Percentiles rank a stretch among this genome's conserved stretches.
phyloP scores from a whole-genome alignment of 1,140 invertebrate species.

The Zaprionus inermis region DNA sequence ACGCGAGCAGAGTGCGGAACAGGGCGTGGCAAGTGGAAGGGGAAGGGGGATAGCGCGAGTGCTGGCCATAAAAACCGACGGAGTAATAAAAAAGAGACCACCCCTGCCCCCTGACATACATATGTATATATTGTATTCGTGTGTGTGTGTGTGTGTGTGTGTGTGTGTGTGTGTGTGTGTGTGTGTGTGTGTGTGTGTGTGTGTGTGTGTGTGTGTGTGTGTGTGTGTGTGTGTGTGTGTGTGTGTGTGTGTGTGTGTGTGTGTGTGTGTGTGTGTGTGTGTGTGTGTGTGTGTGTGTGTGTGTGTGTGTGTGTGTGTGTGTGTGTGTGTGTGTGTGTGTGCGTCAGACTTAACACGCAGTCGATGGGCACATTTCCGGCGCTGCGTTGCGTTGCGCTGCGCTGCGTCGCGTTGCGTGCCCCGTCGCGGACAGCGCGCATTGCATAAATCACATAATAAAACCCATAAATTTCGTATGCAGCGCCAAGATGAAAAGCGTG shows the following conservation, averaged over 20 bases:
- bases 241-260: slow-evolving; percentile 61
- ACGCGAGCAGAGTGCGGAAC: slow-evolving; percentile 24
- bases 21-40: background rate
- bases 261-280: slow-evolving; percentile 61
- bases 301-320: slow-evolving; percentile 59
- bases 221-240: slow-evolving; percentile 59
- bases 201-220: slow-evolving; percentile 59
- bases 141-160: slow-evolving; percentile 60
- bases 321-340: slow-evolving; percentile 60
- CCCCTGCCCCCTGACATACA: slow-evolving; percentile 3
- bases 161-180: slow-evolving; percentile 61
- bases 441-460: slow-evolving; percentile 82
- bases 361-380: slow-evolving; percentile 79
- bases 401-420: slow-evolving; percentile 50
- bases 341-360: slow-evolving; percentile 75
- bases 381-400: slow-evolving; percentile 44
- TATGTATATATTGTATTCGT: slow-evolving; percentile 20
- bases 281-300: slow-evolving; percentile 61
- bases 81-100: slow-evolving; percentile 56
- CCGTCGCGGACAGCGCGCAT: slow-evolving; percentile 51
- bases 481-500: slow-evolving; percentile 60
- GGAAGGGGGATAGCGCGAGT: slow-evolving; percentile 25
- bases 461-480: slow-evolving; percentile 80
- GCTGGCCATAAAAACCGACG: slow-evolving; percentile 68
- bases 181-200: slow-evolving; percentile 60